Base-by-base conservation (phyloP, 2,797 vertebrate genomes). In the Sebastes paucispinis region DNA sequence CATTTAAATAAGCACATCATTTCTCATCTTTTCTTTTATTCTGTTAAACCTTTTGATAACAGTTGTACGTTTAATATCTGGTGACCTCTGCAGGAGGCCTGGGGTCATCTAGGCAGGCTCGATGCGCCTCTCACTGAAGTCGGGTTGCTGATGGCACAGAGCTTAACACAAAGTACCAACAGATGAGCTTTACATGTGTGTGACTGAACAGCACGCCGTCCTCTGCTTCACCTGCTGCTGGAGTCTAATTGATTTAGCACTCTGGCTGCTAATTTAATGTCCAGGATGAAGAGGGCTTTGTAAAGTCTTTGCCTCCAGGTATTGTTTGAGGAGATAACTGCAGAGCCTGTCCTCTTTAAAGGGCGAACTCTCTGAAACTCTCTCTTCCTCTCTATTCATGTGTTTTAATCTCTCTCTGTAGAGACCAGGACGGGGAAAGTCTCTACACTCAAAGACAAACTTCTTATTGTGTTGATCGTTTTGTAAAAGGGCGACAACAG, bases 301-400 rank as follows among this genome's bases (percentile, higher is more conserved):
- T 67, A 82, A 80, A 90, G 73, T 87, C 86, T 89, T 70, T 85
- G 83, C 89, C 87, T 81, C 58, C 79, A 88, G 89, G 82, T 91
- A 87, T 92, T 87, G 88, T 88, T 88, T 87, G 66, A 88, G 83
- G 76, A 84, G 88, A 91, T 91, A 91, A 93, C 91, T 88, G 79
- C 75, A 74, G 69, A 59, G 75, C 76, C 32, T 87, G 59, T 85
- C 85, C 81, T 77, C 82, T 58, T 85, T 80, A 64, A 80, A 87
- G 80, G 31, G 55, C 52, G 75, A 32, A 32, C 31, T 32, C 31
- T 32, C 73, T 66, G 75, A 76, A 58, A 52, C 50, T 77, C 55
- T 76, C 9, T 36, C 14, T 75, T 63, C 63, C 16, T 80, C 24
- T 39, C n/a, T 71, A 2, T 57, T 78, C 20, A 24, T 64, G 24